Base-by-base conservation (phyloP, 2,113 vertebrate genomes). In the Menura novaehollandiae region DNA sequence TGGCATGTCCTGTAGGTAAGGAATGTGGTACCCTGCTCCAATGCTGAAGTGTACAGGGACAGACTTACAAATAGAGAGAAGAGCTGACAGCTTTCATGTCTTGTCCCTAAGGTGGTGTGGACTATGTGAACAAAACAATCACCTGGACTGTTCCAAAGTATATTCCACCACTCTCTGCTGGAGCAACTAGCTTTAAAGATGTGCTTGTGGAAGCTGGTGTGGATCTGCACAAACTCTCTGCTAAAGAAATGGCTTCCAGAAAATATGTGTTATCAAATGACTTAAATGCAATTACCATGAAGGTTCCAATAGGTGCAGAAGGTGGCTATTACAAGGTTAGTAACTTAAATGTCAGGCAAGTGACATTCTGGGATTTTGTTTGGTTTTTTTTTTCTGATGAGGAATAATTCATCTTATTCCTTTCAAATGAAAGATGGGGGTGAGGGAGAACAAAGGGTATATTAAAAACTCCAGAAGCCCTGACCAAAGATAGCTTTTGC, bases 241-340 rank as follows among this genome's bases (percentile, higher is more conserved):
- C 76, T 2, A 53, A 83, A 4, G 95, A 97, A 66, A 97, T 99
- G 94, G 67, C 85, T 10, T 96, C 97, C 73, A 97, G 97, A 60
- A 90, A 88, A 7, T 98, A 98, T 13, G 60, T 91, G 2, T 28
- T 99, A 41, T 76, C n/a, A 1, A 94, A 98, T 35, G 95, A 80
- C 13, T 68, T 97, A 11, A 15, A 71, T 2, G 46, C 88, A 41
- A 84, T 99, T 52, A 58, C 89, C 11, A 11, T 98, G 63, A 93
- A 94, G 62, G 96, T 99, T 74, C 98, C 98, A 41, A 39, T 99
- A 37, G 98, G 99, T 49, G 98, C 98, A 35, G 71, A 91, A 17
- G 98, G 98, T 71, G 98, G 99, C 22, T 97, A 96, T 94, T 99
- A 97, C 47, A 99, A 99, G 98, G 98, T 99, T 37, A 23, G 96